Conservation (phyloP, 2,797 vertebrate genomes). For the Holocentrus rufus region DNA sequence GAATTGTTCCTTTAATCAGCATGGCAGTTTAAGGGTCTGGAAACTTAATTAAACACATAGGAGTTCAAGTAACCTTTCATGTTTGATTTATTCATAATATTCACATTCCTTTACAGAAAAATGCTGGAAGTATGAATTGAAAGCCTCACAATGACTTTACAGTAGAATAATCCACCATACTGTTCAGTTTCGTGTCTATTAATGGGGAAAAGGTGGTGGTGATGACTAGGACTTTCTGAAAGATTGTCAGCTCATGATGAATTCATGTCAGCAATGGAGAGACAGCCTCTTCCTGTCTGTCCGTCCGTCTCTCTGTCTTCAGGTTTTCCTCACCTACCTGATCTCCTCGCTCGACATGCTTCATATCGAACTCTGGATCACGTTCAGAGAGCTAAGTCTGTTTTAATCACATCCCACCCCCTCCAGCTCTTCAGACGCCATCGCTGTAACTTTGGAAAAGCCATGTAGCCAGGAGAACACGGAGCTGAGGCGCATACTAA, state of each 20-base stretch:
- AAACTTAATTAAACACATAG: neutral
- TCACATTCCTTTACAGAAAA: neutral
- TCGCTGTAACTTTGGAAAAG: slow-evolving; percentile 35
- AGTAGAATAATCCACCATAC: neutral
- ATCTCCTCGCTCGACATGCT: slow-evolving; percentile 33
- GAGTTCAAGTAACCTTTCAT: neutral
- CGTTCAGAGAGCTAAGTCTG: slow-evolving; percentile 55
- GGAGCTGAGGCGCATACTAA: slow-evolving; percentile 60
- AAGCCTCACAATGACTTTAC: slow-evolving; percentile 1
- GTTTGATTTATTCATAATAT: neutral
- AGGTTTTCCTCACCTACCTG: slow-evolving; percentile 29
- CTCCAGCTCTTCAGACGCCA: slow-evolving; percentile 51
- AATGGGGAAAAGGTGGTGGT: slow-evolving; percentile 44
- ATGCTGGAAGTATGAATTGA: slow-evolving; percentile 5
- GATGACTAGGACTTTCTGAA: slow-evolving; percentile 22
- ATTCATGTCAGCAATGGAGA: slow-evolving; percentile 33
- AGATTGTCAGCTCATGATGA: slow-evolving; percentile 22
- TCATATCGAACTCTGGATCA: slow-evolving; percentile 55
- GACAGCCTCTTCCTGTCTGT: slow-evolving; percentile 11
- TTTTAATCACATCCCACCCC: slow-evolving; percentile 66
- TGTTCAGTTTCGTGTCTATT: slow-evolving; percentile 17
- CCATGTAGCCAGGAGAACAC: slow-evolving; percentile 3
- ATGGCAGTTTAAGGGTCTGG: neutral
- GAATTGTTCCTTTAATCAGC: neutral
- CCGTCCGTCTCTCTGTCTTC: slow-evolving; percentile 39